A percentile compares a stretch with the other conserved stretches of the same genome.
Conservation (phyloP, 2,888 invertebrate species). For the Hartigia nigra region DNA sequence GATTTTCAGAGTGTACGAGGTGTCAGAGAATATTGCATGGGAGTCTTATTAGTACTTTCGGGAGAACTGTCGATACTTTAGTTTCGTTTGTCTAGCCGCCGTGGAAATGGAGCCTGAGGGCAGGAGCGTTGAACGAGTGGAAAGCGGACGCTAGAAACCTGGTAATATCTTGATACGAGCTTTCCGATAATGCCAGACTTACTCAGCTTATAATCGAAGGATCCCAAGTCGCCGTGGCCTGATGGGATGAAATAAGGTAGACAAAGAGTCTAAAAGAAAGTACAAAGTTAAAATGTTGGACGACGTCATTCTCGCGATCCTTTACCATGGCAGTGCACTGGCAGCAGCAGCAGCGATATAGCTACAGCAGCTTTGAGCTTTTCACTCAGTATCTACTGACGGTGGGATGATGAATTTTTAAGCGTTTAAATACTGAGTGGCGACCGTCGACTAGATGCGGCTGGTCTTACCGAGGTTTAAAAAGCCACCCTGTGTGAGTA, state of each 20-base stretch:
- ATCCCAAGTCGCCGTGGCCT: background rate
- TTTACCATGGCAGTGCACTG: background rate
- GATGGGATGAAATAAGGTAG: background rate
- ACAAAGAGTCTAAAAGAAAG: background rate
- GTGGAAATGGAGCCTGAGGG: background rate
- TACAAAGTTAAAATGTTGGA: background rate
- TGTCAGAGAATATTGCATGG: background rate
- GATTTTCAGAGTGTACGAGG: background rate
- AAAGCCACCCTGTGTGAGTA: conserved; percentile 14
- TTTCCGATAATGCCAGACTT: background rate
- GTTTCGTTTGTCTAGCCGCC: background rate
- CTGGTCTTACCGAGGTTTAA: conserved; percentile 16
- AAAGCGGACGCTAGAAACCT: background rate
- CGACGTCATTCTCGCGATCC: background rate
- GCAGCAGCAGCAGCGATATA: background rate
- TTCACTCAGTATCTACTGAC: background rate
- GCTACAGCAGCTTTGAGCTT: background rate
- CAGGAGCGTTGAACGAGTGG: background rate
- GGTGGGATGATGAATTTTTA: conserved; percentile 16
- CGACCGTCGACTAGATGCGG: background rate
- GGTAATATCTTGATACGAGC: background rate
- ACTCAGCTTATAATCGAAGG: background rate
- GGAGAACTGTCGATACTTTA: background rate
- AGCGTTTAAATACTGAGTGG: conserved; percentile 17
- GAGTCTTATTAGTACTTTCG: background rate